Conservation (phyloP, 2,113 vertebrate genomes). For the Centropristis striata region DNA sequence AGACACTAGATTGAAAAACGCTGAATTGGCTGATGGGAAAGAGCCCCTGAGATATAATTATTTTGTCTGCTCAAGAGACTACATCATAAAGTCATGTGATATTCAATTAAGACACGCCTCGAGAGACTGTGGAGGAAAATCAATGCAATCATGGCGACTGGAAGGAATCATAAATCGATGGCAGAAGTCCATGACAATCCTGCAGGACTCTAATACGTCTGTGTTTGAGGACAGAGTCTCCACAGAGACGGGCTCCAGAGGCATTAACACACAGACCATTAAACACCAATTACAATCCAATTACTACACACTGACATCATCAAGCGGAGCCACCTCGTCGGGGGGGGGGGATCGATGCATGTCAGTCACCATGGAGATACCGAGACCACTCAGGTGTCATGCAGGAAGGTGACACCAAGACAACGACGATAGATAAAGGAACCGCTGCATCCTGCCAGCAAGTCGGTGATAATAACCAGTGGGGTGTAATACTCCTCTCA, state of each 20-base stretch:
- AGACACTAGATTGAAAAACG: conserved; percentile 29
- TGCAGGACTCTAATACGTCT: conserved; percentile 22
- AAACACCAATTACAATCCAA: conserved; percentile 73
- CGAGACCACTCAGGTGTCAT: conserved; percentile 5
- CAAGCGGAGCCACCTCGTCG: conserved; percentile 7
- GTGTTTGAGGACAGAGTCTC: conserved; percentile 51
- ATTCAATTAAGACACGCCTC: conserved; percentile 66
- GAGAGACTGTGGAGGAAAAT: conserved; percentile 51
- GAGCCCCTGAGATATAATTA: conserved; percentile 54
- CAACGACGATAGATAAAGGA: neutral
- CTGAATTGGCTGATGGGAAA: conserved; percentile 43
- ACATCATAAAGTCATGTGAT: conserved; percentile 63
- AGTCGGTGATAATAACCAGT: conserved; percentile 14
- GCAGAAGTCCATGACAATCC: conserved; percentile 44
- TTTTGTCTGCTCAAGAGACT: conserved; percentile 44
- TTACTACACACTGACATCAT: conserved; percentile 65
- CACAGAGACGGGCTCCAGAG: conserved; percentile 35
- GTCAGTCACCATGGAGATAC: conserved; percentile 57
- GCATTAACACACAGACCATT: conserved; percentile 54
- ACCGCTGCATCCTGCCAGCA: neutral
- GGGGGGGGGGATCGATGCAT: conserved; percentile 32
- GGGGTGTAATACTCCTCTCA: neutral
- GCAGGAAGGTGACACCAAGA: conserved; percentile 29
- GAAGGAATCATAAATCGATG: conserved; percentile 64
- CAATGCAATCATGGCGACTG: conserved; percentile 50